Percentiles rank a stretch among this genome's conserved stretches.
These are phyloP conservation scores for Epirrhoe alternata DNA, from an alignment of 2,888 invertebrate species.

Conservation along the genomic window DNA sequence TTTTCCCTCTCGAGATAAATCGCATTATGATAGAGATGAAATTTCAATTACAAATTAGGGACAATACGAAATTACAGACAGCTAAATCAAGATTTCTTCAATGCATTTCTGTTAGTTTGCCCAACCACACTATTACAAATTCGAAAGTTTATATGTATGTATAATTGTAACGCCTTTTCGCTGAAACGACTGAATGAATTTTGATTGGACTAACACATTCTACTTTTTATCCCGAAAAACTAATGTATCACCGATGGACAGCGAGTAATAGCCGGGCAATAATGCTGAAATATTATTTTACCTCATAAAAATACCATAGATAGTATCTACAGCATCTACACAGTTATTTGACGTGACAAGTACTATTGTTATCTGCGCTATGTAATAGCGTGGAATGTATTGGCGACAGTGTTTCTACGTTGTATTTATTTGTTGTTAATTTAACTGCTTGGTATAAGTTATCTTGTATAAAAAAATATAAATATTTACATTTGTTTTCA, in stretches of 20 bases:
- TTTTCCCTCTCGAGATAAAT: neutral
- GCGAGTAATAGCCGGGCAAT: too few relatives aligned
- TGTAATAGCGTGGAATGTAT: conserved; percentile 41
- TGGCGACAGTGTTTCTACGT: conserved; percentile 49
- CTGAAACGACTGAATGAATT: too few relatives aligned
- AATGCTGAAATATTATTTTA: too few relatives aligned
- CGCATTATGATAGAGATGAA: neutral
- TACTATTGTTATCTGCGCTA: conserved; percentile 33
- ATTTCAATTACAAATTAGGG: neutral
- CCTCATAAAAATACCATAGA: neutral
- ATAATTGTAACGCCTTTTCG: too few relatives aligned
- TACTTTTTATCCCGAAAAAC: too few relatives aligned
- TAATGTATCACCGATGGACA: too few relatives aligned
- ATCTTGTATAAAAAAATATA: conserved; percentile 73
- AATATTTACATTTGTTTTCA: conserved; percentile 29
- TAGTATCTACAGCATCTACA: neutral
- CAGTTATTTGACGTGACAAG: neutral
- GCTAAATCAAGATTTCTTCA: neutral
- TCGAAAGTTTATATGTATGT: too few relatives aligned
- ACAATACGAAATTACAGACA: neutral
- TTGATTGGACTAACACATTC: too few relatives aligned
- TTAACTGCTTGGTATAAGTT: conserved; percentile 78
- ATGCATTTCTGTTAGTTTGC: conserved; percentile 6
- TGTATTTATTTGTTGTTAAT: conserved; percentile 72
- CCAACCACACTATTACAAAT: too few relatives aligned